phyloP scores from a whole-genome alignment of 1,140 invertebrate genomes.

The Drosophila sucinea region DNA sequence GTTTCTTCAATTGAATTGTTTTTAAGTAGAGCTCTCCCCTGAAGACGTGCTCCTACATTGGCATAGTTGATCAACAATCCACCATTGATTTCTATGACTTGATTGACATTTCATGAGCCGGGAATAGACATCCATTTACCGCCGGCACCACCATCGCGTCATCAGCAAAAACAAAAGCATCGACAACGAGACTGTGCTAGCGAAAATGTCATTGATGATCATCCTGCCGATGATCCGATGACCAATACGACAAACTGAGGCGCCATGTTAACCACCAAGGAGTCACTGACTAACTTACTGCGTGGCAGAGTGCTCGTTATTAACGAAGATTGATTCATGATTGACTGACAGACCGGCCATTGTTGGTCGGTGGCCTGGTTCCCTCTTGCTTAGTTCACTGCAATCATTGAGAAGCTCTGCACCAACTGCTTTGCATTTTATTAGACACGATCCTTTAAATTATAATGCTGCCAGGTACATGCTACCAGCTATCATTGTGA shows the following conservation, averaged over 20 bases:
- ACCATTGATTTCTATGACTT: conserved; percentile 60
- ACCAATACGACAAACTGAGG: conserved; percentile 79
- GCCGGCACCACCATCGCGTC: conserved; percentile 45
- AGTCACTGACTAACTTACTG: conserved; percentile 65
- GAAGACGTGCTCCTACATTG: conserved; percentile 41
- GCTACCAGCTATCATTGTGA: conserved; percentile 32
- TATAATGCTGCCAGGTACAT: conserved; percentile 35
- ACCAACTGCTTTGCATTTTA: conserved; percentile 68
- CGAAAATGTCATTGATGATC: conserved; percentile 72
- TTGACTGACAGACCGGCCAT: conserved; percentile 29
- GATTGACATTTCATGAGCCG: conserved; percentile 77
- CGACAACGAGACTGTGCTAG: conserved; percentile 31
- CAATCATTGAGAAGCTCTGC: conserved; percentile 28
- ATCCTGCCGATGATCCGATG: conserved; percentile 75
- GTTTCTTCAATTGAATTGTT: conserved; percentile 81
- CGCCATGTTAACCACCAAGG: conserved; percentile 80
- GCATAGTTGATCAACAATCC: conserved; percentile 55
- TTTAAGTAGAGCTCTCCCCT: conserved; percentile 41
- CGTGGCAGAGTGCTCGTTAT: conserved; percentile 24
- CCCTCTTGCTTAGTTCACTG: conserved; percentile 34
- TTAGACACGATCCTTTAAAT: conserved; percentile 76
- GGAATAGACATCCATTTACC: conserved; percentile 70
- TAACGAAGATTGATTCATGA: conserved; percentile 77
- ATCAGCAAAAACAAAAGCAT: conserved; percentile 18
- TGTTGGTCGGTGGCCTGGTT: conserved; percentile 47